Evolutionary conservation across 2,113 vertebrate genomes (phyloP).

Genomic region (Plecturocebus donacophilus): DNA sequence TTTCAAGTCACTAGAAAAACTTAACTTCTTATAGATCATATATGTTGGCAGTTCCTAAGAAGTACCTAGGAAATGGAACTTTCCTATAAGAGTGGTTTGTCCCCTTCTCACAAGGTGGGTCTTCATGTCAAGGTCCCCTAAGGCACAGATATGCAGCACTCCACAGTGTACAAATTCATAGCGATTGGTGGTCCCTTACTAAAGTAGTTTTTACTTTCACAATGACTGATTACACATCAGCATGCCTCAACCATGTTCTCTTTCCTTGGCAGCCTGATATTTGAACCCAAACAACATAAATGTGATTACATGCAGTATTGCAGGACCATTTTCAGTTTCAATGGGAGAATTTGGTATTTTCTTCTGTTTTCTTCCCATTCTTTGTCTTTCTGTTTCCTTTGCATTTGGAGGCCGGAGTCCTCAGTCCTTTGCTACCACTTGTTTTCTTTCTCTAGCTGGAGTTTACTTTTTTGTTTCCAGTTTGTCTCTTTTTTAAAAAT

Average conservation of each 20-base stretch:
- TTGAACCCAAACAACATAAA: slow-evolving; percentile 77
- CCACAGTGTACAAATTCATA: rapidly evolving
- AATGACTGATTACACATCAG: background rate
- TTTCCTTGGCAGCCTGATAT: slow-evolving; percentile 63
- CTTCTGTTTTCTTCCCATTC: slow-evolving; percentile 58
- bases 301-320: slow-evolving; percentile 70
- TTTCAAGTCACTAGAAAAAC: background rate
- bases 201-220: slow-evolving; percentile 50
- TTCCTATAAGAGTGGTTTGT: background rate
- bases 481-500: background rate
- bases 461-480: slow-evolving; percentile 38
- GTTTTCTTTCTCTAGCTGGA: slow-evolving; percentile 76
- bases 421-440: slow-evolving; percentile 75
- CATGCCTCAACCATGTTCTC: slow-evolving; percentile 35
- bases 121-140: background rate
- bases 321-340: slow-evolving; percentile 62
- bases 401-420: slow-evolving; percentile 64
- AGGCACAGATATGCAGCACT: background rate
- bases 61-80: background rate
- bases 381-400: slow-evolving; percentile 76
- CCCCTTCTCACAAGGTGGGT: background rate
- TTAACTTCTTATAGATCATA: background rate
- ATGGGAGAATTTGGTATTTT: slow-evolving; percentile 72
- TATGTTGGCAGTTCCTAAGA: background rate
- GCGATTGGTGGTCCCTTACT: background rate